These are phyloP conservation scores for Hippocampus kuda DNA, from an alignment of 2,797 vertebrate species.

Conservation along the genomic window DNA sequence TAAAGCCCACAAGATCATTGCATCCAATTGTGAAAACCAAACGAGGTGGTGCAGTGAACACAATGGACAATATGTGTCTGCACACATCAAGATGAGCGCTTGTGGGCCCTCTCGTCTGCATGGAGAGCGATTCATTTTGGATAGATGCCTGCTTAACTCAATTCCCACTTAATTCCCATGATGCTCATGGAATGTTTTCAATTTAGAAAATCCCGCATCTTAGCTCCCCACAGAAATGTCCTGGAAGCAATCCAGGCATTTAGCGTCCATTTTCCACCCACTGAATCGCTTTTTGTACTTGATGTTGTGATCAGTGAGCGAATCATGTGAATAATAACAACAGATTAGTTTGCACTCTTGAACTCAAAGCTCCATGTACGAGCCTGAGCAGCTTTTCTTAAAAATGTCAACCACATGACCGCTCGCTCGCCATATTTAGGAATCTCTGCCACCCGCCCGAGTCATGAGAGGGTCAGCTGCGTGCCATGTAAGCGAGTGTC, in stretches of 20 bases:
- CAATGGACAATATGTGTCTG: neutral
- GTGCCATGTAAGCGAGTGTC: conserved; percentile 4
- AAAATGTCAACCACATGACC: conserved; percentile 10
- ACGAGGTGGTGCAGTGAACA: neutral
- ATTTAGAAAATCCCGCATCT: too few relatives aligned
- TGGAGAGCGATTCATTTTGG: too few relatives aligned
- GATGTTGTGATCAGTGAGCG: neutral
- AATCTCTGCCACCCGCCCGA: conserved; percentile 20
- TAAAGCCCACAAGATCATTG: neutral
- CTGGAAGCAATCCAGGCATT: neutral
- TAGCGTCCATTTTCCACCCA: neutral
- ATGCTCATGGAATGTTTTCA: too few relatives aligned
- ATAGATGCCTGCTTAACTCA: too few relatives aligned
- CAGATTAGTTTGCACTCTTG: too few relatives aligned
- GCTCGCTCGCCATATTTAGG: conserved; percentile 49
- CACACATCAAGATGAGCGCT: too few relatives aligned
- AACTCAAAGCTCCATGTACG: neutral
- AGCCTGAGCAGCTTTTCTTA: neutral
- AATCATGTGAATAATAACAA: neutral
- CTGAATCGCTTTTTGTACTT: neutral
- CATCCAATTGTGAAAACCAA: neutral
- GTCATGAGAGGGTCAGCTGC: conserved; percentile 28
- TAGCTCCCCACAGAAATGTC: neutral
- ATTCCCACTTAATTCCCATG: too few relatives aligned
- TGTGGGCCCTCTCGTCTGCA: too few relatives aligned